phyloP scores from a whole-genome alignment of 2,113 vertebrate species.

The Fulica atra region DNA sequence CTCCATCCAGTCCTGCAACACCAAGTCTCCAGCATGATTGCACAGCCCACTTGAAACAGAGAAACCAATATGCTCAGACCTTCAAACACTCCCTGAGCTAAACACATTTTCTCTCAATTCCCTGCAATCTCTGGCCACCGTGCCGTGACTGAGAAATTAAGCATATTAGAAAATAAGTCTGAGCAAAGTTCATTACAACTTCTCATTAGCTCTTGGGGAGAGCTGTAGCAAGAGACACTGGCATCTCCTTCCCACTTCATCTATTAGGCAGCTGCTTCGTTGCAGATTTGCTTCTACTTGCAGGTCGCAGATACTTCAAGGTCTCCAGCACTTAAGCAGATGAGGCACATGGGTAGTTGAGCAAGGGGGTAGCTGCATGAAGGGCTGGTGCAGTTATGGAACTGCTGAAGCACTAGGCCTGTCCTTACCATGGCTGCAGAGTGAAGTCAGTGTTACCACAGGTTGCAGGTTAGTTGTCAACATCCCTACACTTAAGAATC shows the following conservation, averaged over 20 bases:
- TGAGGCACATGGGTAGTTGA: too few relatives aligned
- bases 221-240: background rate
- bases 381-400: background rate
- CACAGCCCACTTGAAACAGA: background rate
- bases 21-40: background rate
- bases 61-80: background rate
- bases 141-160: background rate
- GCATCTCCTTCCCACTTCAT: background rate
- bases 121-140: rapidly evolving
- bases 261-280: background rate
- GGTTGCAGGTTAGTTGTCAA: background rate
- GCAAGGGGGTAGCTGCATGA: background rate
- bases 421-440: background rate
- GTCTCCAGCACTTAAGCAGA: background rate
- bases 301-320: background rate
- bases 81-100: background rate
- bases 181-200: background rate
- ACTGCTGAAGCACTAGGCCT: background rate
- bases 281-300: background rate
- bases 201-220: background rate
- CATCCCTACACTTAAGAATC: background rate
- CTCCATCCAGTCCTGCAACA: background rate
- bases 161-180: background rate
- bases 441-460: background rate
- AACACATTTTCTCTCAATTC: background rate